phyloP scores from a whole-genome alignment of 2,888 invertebrate species.

The Agonopterix heracliana region DNA sequence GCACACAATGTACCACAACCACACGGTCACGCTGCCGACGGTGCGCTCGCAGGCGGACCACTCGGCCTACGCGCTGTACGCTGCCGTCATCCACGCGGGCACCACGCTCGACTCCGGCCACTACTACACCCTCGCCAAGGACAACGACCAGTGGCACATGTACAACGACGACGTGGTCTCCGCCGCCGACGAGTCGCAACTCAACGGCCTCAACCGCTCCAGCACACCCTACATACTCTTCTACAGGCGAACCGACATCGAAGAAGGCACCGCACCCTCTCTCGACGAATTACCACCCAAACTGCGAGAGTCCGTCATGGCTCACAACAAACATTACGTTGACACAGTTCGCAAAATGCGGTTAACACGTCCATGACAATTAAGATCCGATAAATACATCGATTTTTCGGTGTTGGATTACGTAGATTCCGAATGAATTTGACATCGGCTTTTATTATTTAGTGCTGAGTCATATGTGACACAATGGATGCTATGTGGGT shows the following conservation, averaged over 20 bases:
- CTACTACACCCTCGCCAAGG: slow-evolving; percentile 89
- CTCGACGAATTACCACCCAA: slow-evolving; percentile 47
- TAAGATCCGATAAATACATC: slow-evolving; percentile 41
- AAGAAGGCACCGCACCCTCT: slow-evolving; percentile 41
- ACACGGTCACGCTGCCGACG: slow-evolving; percentile 67
- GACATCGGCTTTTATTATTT: background rate
- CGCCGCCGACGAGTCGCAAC: slow-evolving; percentile 73
- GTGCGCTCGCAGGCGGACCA: slow-evolving; percentile 44
- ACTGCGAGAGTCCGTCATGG: slow-evolving; percentile 41
- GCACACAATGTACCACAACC: slow-evolving; percentile 79
- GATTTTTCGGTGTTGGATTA: slow-evolving; percentile 42
- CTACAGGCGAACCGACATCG: slow-evolving; percentile 75
- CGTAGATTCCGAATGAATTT: slow-evolving; percentile 20
- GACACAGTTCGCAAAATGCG: slow-evolving; percentile 40
- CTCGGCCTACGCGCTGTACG: slow-evolving; percentile 82
- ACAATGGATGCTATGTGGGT: too few species aligned
- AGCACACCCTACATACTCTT: slow-evolving; percentile 91
- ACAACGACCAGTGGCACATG: slow-evolving; percentile 83
- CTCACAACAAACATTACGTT: slow-evolving; percentile 53
- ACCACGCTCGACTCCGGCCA: slow-evolving; percentile 90
- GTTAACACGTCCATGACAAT: slow-evolving; percentile 45
- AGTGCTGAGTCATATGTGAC: too few species aligned
- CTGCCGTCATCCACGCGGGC: slow-evolving; percentile 90
- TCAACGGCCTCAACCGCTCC: slow-evolving; percentile 79
- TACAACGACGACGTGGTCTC: slow-evolving; percentile 88